These are phyloP conservation scores for Tympanoctomys barrerae DNA, from an alignment of 2,797 vertebrate species.

Conservation along the genomic window DNA sequence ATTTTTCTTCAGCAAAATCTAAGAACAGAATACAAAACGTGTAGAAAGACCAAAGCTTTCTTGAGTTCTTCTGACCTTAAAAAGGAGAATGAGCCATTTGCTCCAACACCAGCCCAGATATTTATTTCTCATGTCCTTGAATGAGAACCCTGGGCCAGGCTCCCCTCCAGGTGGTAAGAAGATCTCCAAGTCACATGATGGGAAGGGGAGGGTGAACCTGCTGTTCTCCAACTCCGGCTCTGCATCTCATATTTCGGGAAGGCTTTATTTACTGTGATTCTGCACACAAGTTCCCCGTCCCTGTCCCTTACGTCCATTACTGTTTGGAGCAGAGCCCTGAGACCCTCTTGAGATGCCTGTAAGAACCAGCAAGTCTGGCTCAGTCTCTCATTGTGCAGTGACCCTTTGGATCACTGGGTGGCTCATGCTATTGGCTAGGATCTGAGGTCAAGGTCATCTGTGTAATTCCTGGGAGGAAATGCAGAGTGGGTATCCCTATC, in stretches of 20 bases:
- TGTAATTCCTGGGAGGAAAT: constrained; percentile 59
- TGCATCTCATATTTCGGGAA: neutral
- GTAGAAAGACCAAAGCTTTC: constrained; percentile 32
- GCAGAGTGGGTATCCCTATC: neutral
- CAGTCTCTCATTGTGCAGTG: neutral
- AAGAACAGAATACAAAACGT: neutral
- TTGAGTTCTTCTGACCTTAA: constrained; percentile 4
- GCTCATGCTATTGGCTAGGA: neutral
- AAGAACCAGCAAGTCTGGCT: neutral
- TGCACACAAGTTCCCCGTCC: neutral
- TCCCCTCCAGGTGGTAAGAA: constrained; percentile 49
- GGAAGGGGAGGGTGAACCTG: neutral
- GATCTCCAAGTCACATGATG: constrained; percentile 30
- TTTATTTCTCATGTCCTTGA: constrained; percentile 25
- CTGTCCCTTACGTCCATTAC: neutral
- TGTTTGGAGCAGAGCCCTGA: neutral
- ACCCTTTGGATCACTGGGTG: constrained; percentile 15
- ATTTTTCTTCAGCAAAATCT: constrained; percentile 20
- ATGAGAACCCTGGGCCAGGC: neutral
- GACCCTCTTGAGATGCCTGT: neutral
- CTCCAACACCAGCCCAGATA: constrained; percentile 40
- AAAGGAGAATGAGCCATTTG: constrained; percentile 52
- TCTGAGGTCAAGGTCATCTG: constrained; percentile 37
- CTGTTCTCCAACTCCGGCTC: neutral
- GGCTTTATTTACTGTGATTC: neutral